A percentile compares a stretch with the other conserved stretches of the same genome.
These are phyloP conservation scores for Protobothrops mucrosquamatus DNA, from an alignment of 2,113 vertebrate species.

Conservation along the genomic window DNA sequence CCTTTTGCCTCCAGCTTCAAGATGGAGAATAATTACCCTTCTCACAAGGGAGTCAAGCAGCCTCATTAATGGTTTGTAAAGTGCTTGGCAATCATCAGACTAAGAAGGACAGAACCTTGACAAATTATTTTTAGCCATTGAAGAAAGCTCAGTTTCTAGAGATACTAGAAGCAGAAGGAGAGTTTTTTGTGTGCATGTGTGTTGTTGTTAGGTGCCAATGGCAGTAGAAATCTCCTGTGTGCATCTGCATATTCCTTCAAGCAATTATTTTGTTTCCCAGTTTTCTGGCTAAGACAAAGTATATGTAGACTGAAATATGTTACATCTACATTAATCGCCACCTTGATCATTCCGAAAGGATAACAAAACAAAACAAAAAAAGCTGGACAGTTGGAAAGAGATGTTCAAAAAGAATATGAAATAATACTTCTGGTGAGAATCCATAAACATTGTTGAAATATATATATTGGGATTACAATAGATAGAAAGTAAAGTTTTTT, in stretches of 20 bases:
- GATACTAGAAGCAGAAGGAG: not conserved
- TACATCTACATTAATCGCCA: not conserved
- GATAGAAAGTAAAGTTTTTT: not conserved
- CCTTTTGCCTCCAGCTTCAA: constrained; percentile 29
- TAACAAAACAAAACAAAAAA: not conserved
- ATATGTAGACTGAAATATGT: not conserved
- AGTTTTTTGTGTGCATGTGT: not conserved
- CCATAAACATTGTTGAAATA: not conserved
- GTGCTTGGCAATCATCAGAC: constrained; percentile 30
- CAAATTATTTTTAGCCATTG: constrained; percentile 30
- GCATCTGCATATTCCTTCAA: not conserved
- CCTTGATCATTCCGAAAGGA: not conserved
- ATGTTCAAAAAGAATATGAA: not conserved
- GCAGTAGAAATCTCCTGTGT: not conserved
- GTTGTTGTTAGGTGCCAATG: not conserved
- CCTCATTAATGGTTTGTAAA: constrained; percentile 38
- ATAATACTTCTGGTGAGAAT: not conserved
- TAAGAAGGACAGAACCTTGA: constrained; percentile 3
- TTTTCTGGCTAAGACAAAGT: not conserved
- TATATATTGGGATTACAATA: not conserved
- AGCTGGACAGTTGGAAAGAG: not conserved
- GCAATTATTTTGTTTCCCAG: not conserved
- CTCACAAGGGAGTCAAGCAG: constrained; percentile 31
- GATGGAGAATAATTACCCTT: constrained; percentile 33
- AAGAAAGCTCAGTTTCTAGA: constrained; percentile 25